A percentile compares a stretch with the other conserved stretches of the same genome.
These are phyloP conservation scores for Gonatopus flavifemur DNA, from an alignment of 1,140 invertebrate genomes.

Conservation along the genomic window DNA sequence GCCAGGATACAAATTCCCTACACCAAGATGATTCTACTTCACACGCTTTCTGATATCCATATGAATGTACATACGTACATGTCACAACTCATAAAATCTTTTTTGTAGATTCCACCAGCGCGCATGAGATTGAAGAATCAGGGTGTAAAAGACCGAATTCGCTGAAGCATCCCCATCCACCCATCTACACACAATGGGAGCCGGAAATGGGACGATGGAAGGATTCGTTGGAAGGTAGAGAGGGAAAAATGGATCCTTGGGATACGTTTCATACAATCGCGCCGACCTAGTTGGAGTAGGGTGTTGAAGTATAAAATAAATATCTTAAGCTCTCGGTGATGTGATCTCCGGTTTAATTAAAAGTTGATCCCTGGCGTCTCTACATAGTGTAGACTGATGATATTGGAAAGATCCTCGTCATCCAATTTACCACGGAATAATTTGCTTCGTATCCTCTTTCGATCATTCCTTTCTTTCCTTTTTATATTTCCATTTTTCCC, in stretches of 20 bases:
- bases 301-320: conserved; percentile 47
- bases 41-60: too few relatives aligned
- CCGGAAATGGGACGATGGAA: conserved; percentile 10
- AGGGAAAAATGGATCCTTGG: too few relatives aligned
- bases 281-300: conserved; percentile 12
- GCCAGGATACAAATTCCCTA: too few relatives aligned
- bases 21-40: too few relatives aligned
- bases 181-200: too few relatives aligned
- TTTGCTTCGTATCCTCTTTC: too few relatives aligned
- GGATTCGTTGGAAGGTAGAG: conserved; percentile 22
- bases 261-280: conserved; percentile 36
- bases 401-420: conserved; percentile 28
- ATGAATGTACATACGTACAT: conserved; percentile 3
- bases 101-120: conserved; percentile 41
- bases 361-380: conserved; percentile 43
- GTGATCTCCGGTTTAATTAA: conserved; percentile 47
- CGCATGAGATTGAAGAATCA: conserved; percentile 46
- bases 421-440: conserved; percentile 34
- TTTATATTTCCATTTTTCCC: too few relatives aligned
- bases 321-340: conserved; percentile 43
- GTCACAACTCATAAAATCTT: conserved; percentile 39
- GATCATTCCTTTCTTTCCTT: too few relatives aligned
- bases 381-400: too few relatives aligned
- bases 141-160: conserved; percentile 38
- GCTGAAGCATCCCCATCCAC: too few relatives aligned